Base-by-base conservation (phyloP, 2,888 invertebrate genomes). In the Ornithoptera alexandrae region DNA sequence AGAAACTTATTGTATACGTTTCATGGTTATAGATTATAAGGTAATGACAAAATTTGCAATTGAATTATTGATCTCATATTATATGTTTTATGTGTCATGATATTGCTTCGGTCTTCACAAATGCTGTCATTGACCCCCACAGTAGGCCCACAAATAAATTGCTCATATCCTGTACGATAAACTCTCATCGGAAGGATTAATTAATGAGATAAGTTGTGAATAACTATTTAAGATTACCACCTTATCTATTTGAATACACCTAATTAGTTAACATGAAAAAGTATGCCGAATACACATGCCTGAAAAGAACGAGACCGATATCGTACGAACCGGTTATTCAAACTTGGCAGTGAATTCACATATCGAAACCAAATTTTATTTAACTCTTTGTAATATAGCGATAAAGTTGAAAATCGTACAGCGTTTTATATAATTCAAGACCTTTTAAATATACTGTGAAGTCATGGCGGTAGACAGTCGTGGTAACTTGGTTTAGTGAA, bases 271-370 rank as follows among this genome's bases (percentile, higher is more conserved):
- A 70, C 63, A 67, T 57, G 53, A 67, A 78, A 83, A 86, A 75
- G 77, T 86, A 78, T 84, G 82, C 77, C 83, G 84, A 79, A 78
- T 76, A 62, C 71, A 83, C 89, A 88, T 86, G 87, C 82, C 84
- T 76, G 76, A 75, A 73, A 72, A 80, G 83, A 84, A 78, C 80
- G 85, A 85, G 84, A 88, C 78, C 76, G 79, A 78, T 76, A 79
- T 70, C 62, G 12, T 70, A 22, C 67, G 79, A 89, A 89, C 86
- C 84, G 84, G 88, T 89, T 85, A 82, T 84, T 82, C 87, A 88
- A 89, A 89, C 90, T 90, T 91, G 90, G 89, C 89, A 89, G 82
- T 88, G 88, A 89, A 89, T 85, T 85, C 79, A 78, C 75, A 75
- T 72, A 58, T 10, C 67, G 39, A 60, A 62, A 20, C 15, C 61